Evolutionary conservation across 1,140 invertebrate genomes (phyloP).

Genomic region (Acromyrmex charruanus): DNA sequence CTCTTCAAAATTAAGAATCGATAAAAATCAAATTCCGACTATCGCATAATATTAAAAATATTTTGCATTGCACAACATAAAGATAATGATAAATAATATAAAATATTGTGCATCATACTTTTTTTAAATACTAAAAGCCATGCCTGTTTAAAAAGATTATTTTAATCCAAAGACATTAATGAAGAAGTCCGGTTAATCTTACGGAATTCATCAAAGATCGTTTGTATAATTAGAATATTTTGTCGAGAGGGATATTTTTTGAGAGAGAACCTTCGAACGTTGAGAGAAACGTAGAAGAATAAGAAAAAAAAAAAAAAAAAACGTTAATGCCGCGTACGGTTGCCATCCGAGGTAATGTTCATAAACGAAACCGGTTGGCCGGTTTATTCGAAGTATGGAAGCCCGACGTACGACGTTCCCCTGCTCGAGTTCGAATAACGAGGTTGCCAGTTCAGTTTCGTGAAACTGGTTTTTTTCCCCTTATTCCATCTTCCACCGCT

Average conservation of each 20-base stretch:
- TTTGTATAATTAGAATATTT: constrained; percentile 4
- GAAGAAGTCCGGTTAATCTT: neutral
- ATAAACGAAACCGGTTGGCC: constrained; percentile 73
- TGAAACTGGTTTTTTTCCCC: constrained; percentile 71
- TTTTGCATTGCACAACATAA: neutral
- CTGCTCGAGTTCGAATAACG: constrained; percentile 76
- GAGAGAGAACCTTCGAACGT: constrained; percentile 3
- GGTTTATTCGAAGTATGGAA: constrained; percentile 51
- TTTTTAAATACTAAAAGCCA: neutral
- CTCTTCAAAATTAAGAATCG: neutral
- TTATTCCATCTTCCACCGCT: neutral
- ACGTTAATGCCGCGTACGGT: neutral
- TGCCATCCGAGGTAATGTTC: constrained; percentile 63
- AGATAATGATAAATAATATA: neutral
- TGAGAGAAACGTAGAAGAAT: constrained; percentile 31
- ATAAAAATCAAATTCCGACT: neutral
- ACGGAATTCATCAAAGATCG: neutral
- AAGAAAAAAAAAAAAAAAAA: constrained; percentile 34
- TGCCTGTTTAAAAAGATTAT: neutral
- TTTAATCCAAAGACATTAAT: constrained; percentile 13
- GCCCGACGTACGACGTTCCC: constrained; percentile 57
- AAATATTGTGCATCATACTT: neutral
- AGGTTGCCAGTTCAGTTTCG: constrained; percentile 74
- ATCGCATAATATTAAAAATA: neutral
- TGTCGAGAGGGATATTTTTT: neutral